phyloP scores from a whole-genome alignment of 2,888 invertebrate species.

The Drosophila yooni region DNA sequence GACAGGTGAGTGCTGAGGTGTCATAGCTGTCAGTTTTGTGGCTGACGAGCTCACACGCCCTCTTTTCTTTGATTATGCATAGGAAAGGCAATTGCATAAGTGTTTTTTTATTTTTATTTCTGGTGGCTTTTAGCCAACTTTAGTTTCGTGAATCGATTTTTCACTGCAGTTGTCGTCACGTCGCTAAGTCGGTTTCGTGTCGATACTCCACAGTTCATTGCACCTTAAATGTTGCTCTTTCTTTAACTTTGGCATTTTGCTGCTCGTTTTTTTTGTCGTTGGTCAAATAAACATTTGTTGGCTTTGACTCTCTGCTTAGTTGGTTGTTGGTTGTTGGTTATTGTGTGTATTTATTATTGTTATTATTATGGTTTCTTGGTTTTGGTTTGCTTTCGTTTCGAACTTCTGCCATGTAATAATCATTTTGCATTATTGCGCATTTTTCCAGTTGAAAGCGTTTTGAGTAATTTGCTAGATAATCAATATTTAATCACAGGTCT shows the following conservation, averaged over 20 bases:
- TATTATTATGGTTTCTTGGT: conserved; percentile 9
- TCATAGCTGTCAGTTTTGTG: conserved; percentile 32
- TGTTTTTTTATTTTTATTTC: conserved; percentile 24
- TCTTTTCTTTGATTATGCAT: conserved; percentile 49
- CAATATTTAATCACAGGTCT: conserved; percentile 71
- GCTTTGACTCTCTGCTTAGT: conserved; percentile 16
- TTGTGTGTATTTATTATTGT: conserved; percentile 19
- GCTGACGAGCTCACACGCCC: conserved; percentile 52
- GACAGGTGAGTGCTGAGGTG: conserved; percentile 18
- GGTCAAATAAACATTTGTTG: conserved; percentile 37
- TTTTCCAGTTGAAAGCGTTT: conserved; percentile 65
- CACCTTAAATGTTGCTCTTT: conserved; percentile 23
- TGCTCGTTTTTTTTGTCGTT: conserved; percentile 33
- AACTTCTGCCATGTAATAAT: conserved; percentile 58
- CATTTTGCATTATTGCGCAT: conserved; percentile 64
- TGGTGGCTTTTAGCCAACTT: conserved; percentile 19
- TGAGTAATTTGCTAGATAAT: conserved; percentile 57
- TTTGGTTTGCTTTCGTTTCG: conserved; percentile 47
- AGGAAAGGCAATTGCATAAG: conserved; percentile 52
- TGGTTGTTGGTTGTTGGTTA: neutral
- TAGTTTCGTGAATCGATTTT: conserved; percentile 52
- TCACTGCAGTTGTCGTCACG: conserved; percentile 59
- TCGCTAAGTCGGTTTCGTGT: conserved; percentile 28
- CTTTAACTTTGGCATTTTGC: conserved; percentile 5
- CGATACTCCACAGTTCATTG: conserved; percentile 42